phyloP scores from a whole-genome alignment of 2,888 invertebrate species.

The Gisinianus flammeolus region DNA sequence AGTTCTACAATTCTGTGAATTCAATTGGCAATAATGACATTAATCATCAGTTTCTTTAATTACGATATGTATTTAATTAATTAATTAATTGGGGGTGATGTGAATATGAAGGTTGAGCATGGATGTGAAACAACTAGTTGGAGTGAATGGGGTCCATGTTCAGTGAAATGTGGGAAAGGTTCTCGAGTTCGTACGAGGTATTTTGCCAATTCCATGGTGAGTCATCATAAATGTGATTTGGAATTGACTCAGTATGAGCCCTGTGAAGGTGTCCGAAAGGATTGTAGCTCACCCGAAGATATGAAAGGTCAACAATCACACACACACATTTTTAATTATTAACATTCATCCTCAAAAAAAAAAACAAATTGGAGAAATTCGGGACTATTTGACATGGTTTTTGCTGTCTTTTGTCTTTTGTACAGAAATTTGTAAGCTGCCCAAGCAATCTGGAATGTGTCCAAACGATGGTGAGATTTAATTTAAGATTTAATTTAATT shows the following conservation, averaged over 20 bases:
- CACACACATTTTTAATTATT: too few species aligned
- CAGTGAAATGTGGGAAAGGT: constrained; percentile 76
- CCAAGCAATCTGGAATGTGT: constrained; percentile 82
- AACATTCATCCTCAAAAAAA: too few species aligned
- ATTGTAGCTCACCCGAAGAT: constrained; percentile 41
- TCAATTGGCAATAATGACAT: too few species aligned
- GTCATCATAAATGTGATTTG: constrained; percentile 61
- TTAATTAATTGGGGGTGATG: not conserved
- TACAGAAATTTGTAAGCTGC: constrained; percentile 81
- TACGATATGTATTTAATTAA: too few species aligned
- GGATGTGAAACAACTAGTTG: constrained; percentile 74
- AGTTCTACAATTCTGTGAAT: not conserved
- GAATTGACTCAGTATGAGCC: constrained; percentile 59
- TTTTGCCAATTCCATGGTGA: constrained; percentile 50
- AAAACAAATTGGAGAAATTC: too few species aligned
- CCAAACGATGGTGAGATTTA: constrained; percentile 72
- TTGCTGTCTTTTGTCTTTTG: too few species aligned
- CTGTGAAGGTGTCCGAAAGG: constrained; percentile 46
- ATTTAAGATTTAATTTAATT: too few species aligned
- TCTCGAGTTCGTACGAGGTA: constrained; percentile 69
- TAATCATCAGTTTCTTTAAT: too few species aligned
- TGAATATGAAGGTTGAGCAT: constrained; percentile 44
- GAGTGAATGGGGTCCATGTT: constrained; percentile 83
- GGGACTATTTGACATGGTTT: too few species aligned
- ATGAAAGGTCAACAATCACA: constrained; percentile 37